Evolutionary conservation across 2,888 invertebrate species (phyloP).

Genomic region (Spodoptera picta): DNA sequence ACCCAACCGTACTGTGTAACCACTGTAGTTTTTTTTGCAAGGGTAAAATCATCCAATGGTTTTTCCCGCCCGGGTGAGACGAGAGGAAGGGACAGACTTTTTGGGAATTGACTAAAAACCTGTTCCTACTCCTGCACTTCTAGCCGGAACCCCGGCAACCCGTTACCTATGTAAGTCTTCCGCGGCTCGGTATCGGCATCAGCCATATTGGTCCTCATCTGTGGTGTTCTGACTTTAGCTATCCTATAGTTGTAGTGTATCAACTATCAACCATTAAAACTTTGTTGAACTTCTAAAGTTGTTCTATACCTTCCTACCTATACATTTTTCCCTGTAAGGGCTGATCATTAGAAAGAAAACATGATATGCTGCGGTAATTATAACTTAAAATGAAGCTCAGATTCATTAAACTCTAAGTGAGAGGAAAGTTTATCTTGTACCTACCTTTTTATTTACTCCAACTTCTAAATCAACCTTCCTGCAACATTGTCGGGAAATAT

Average conservation of each 20-base stretch:
- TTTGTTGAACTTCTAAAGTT: slow-evolving; percentile 1
- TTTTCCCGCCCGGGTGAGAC: too few relatives aligned
- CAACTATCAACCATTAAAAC: slow-evolving; percentile 27
- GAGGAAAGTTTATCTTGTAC: background rate
- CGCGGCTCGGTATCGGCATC: too few relatives aligned
- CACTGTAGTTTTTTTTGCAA: too few relatives aligned
- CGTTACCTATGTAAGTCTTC: too few relatives aligned
- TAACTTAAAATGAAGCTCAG: slow-evolving; percentile 26
- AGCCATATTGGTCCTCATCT: too few relatives aligned
- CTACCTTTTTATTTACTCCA: background rate
- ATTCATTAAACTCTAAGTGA: background rate
- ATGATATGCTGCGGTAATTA: slow-evolving; percentile 36
- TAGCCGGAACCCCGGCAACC: too few relatives aligned
- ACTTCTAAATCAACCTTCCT: background rate
- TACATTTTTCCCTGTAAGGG: background rate
- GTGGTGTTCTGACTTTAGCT: too few relatives aligned
- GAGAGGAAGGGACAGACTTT: too few relatives aligned
- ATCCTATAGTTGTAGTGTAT: slow-evolving; percentile 2
- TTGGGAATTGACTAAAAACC: too few relatives aligned
- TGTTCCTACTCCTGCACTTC: too few relatives aligned
- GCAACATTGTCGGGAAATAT: background rate
- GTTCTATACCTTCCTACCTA: background rate
- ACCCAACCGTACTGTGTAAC: too few relatives aligned
- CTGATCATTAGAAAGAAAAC: slow-evolving; percentile 34
- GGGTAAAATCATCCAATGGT: too few relatives aligned